phyloP scores from a whole-genome alignment of 2,113 vertebrate species.

The Myrmecophaga tridactyla region DNA sequence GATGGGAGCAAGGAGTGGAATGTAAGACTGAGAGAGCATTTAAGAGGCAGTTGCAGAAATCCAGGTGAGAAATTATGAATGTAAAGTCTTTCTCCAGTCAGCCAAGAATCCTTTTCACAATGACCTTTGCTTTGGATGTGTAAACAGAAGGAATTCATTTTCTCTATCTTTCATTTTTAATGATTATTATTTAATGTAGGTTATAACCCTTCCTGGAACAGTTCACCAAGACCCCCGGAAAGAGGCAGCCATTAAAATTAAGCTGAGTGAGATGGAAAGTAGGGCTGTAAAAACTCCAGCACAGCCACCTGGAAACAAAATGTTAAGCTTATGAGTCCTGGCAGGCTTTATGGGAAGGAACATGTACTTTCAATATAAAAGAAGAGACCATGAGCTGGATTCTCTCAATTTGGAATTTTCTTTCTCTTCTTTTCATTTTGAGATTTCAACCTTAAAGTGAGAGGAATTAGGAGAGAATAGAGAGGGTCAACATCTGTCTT shows the following conservation, averaged over 20 bases:
- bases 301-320: slow-evolving; percentile 63
- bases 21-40: neutral
- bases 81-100: slow-evolving; percentile 28
- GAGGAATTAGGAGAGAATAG: neutral
- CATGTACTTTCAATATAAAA: neutral
- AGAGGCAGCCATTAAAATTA: slow-evolving; percentile 71
- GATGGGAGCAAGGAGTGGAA: neutral
- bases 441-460: neutral
- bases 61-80: neutral
- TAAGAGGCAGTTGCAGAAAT: neutral
- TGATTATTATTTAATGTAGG: slow-evolving; percentile 71
- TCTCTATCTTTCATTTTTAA: slow-evolving; percentile 68
- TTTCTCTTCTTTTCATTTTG: neutral
- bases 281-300: slow-evolving; percentile 60
- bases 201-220: slow-evolving; percentile 71
- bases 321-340: slow-evolving; percentile 26
- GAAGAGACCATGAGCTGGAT: neutral
- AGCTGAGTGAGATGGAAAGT: slow-evolving; percentile 75
- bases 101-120: slow-evolving; percentile 37
- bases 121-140: slow-evolving; percentile 55
- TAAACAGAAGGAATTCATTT: slow-evolving; percentile 61
- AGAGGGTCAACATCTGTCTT: neutral
- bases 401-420: neutral
- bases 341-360: slow-evolving; percentile 49
- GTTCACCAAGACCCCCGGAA: slow-evolving; percentile 62